Percentiles rank a stretch among this genome's conserved stretches.
phyloP scores from a whole-genome alignment of 2,113 vertebrate species.

The Chrysochloris asiatica region DNA sequence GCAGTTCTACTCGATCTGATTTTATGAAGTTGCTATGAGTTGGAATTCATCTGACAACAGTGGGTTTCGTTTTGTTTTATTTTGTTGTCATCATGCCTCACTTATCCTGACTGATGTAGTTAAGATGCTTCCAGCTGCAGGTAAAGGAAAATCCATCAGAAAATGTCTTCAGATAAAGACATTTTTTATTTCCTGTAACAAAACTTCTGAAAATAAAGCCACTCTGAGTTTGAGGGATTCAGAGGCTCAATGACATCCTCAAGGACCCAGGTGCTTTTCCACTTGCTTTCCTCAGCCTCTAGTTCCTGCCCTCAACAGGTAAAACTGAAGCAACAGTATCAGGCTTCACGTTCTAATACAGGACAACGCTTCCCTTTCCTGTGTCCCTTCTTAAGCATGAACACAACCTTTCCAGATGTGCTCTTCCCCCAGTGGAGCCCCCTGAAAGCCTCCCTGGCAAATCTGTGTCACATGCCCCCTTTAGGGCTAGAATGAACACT shows the following conservation, averaged over 20 bases:
- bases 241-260: background rate
- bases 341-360: background rate
- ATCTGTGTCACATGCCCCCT: background rate
- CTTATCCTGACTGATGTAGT: background rate
- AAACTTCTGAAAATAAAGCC: background rate
- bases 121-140: background rate
- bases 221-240: background rate
- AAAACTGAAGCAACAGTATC: background rate
- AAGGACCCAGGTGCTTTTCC: background rate
- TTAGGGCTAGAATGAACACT: background rate
- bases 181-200: background rate
- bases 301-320: background rate
- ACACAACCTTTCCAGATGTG: background rate
- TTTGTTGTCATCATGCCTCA: background rate
- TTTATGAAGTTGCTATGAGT: too few relatives aligned
- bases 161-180: background rate
- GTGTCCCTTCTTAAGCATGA: background rate
- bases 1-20: too few relatives aligned
- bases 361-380: background rate
- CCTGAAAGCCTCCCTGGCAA: background rate
- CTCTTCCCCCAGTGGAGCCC: background rate
- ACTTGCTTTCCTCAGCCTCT: background rate
- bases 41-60: too few relatives aligned
- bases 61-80: too few relatives aligned
- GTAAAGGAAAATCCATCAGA: slow-evolving; percentile 10